Base-by-base conservation (phyloP, 2,888 invertebrate genomes). In the Metellina segmentata region DNA sequence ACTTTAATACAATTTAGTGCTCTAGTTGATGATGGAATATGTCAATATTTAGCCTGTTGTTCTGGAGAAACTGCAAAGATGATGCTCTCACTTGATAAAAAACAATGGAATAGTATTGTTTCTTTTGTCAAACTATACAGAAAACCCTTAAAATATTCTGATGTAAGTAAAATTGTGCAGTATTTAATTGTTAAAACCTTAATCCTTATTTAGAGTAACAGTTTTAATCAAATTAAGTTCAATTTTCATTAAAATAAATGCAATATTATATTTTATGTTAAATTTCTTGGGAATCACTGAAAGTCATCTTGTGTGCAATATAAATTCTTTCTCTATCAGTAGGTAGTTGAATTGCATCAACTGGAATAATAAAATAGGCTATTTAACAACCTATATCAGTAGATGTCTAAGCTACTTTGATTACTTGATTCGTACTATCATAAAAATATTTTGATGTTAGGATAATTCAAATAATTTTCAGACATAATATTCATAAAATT, bases 21-120 rank as follows among this genome's bases (percentile, higher is more conserved):
- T 9, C 16, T 81, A 2, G 72, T 87, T 48, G 81, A 81, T 81
- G 72, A 87, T 72, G 87, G 87, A 6, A 87, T n/a, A 16, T 53
- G 71, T 70, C 71, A 52, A 34, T 34, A 72, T 53, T 71, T 81
- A 34, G 51, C 72, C 52, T 20, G 20, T 20, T 79, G 20, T 61
- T 48, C 16, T 72, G 87, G 71, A 19, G 72, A 79, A 7, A n/a
- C 70, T 51, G 87, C 81, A 34, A 61, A 19, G 52, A 48, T 70
- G 71, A 13, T 87, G 20, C 34, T 87, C 16, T 52, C 51, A 20
- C n/a, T 87, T n/a, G n/a, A 72, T 48, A 19, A n/a, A 9, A 53
- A 53, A 6, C 79, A 87, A 72, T 87, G 87, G 87, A 51, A 34
- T 19, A 19, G 53, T 61, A 16, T 87, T 53, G 79, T 49, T 72